Evolutionary conservation across 2,888 invertebrate species (phyloP), one percentile per base, ranked within the genome.

Genomic region (Erebia epiphron): DNA sequence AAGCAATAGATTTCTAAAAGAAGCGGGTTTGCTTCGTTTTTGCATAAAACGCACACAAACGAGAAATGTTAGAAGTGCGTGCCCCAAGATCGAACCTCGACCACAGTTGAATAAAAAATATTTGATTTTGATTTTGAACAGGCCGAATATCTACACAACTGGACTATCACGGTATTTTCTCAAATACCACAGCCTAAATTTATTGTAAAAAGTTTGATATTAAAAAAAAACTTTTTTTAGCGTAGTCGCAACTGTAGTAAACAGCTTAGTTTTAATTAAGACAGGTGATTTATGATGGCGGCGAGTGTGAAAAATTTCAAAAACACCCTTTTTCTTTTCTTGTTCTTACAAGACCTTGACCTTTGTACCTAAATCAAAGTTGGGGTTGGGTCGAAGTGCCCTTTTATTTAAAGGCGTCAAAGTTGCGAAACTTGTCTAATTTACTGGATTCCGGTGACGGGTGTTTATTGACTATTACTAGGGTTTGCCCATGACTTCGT

Each of bases 251-350:
- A 65, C 66, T 58, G 16, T 65, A 73, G 65, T 61, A 26, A 21
- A 63, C 50, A 50, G 67, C 64, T 73, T 70, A 70, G 77, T 76
- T 73, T 74, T 72, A 75, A 77, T 77, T 76, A 71, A 65, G 70
- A 67, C 68, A 60, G 65, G 68, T 77, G 76, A 77, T 77, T 77
- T 76, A 77, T 73, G 73, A 65, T 61, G 62, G 58, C 63, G 54
- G 58, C 60, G 69, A 73, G 74, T 71, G 73, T 71, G 75, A 76
- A 71, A 73, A 69, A 68, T 70, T 72, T 70, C 26, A 49, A 50
- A 67, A 67, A 72, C 66, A 41, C 63, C 70, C 70, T 54, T 57
- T 68, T 60, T 35, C 69, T 43, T 62, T 68, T 50, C 67, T 64
- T 35, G 49, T 46, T 43, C 16, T 46, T n/a, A 43, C 4, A 41